A percentile compares a stretch with the other conserved stretches of the same genome.
Evolutionary conservation across 2,888 invertebrate species (phyloP).

Genomic region (Syritta pipiens): DNA sequence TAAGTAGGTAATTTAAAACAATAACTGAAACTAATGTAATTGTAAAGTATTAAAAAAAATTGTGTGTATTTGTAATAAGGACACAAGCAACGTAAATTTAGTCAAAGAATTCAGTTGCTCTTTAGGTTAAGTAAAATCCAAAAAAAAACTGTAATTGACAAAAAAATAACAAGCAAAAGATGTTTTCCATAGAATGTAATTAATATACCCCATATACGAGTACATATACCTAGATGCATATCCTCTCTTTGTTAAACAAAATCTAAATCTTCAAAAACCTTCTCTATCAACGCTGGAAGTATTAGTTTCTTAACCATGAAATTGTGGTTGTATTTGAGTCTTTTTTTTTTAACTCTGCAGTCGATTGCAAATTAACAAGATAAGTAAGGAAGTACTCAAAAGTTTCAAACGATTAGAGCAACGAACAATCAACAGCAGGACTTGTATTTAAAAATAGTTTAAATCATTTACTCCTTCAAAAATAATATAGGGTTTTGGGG

Average conservation of each 20-base stretch:
- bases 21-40: conserved; percentile 28
- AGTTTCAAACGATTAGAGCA: no score
- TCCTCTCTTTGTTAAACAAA: conserved; percentile 17
- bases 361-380: no score
- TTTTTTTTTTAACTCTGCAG: no score
- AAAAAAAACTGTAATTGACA: conserved; percentile 25
- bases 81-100: neutral
- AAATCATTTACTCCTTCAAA: no score
- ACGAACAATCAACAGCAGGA: no score
- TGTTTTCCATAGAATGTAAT: conserved; percentile 61
- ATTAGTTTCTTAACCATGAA: no score
- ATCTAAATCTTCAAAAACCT: neutral
- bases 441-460: no score
- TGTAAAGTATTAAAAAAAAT: conserved; percentile 46
- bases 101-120: conserved; percentile 12
- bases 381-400: no score
- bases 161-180: conserved; percentile 39
- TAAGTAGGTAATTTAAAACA: conserved; percentile 60
- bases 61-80: conserved; percentile 31
- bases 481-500: no score
- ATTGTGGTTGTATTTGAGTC: no score
- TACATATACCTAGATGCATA: conserved; percentile 25
- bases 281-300: neutral
- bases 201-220: neutral
- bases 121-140: conserved; percentile 12